These are phyloP conservation scores for Biston betularia DNA, from an alignment of 2,888 invertebrate genomes.

Conservation along the genomic window DNA sequence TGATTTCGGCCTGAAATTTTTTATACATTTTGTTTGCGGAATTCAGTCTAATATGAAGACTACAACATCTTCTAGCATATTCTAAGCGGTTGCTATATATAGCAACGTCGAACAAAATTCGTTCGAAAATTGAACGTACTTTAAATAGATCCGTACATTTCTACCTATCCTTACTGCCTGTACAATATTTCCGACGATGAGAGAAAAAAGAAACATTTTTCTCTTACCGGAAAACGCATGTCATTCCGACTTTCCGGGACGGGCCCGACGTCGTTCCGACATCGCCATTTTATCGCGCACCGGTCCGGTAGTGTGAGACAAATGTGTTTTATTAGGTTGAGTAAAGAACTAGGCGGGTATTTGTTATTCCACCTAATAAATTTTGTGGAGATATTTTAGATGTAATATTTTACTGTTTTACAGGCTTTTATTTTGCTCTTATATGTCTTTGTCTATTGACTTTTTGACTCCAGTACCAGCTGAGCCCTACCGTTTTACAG, in stretches of 20 bases:
- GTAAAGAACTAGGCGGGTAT: constrained; percentile 33
- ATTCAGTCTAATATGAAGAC: no score
- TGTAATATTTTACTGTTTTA: background rate
- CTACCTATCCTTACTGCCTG: constrained; percentile 9
- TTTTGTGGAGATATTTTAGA: background rate
- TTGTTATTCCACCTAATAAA: constrained; percentile 21
- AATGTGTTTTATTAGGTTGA: constrained; percentile 51
- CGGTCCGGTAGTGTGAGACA: constrained; percentile 48
- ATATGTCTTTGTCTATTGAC: no score
- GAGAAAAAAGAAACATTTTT: constrained; percentile 48
- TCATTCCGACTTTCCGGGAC: constrained; percentile 58
- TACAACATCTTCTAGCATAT: no score
- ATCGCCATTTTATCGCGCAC: constrained; percentile 52
- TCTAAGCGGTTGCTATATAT: no score
- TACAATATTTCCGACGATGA: constrained; percentile 7
- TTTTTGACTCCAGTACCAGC: no score
- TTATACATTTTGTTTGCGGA: no score
- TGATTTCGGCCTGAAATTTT: no score
- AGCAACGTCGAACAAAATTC: no score
- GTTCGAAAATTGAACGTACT: no score
- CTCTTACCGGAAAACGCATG: constrained; percentile 56
- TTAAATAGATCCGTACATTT: no score
- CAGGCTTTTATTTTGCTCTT: no score
- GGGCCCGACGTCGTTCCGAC: constrained; percentile 48
- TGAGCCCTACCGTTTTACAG: no score